phyloP scores from a whole-genome alignment of 2,797 vertebrate species.

The Coranthus polyacanthus region DNA sequence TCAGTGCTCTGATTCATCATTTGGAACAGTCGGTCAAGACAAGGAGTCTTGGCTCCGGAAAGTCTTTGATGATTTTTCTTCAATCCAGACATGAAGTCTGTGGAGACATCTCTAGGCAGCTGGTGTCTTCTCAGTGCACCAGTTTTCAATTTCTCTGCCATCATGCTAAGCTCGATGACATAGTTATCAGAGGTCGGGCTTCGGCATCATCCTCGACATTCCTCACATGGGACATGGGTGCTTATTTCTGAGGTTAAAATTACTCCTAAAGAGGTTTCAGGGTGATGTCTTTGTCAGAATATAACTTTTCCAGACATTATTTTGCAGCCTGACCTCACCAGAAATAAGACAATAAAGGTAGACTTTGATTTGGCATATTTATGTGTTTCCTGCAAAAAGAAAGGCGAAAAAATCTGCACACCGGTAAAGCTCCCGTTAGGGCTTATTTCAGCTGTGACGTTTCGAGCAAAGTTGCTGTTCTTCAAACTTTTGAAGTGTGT shows the following conservation, averaged over 20 bases:
- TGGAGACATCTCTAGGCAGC: slow-evolving; percentile 39
- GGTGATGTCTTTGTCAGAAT: slow-evolving; percentile 33
- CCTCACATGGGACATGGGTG: slow-evolving; percentile 40
- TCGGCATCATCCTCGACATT: slow-evolving; percentile 59
- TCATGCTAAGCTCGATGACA: slow-evolving; percentile 52
- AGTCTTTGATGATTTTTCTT: slow-evolving; percentile 52
- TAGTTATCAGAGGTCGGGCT: slow-evolving; percentile 66
- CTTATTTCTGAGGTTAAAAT: slow-evolving; percentile 47
- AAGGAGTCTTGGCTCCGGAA: slow-evolving; percentile 36
- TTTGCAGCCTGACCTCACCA: too few relatives aligned
- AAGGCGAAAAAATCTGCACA: too few relatives aligned
- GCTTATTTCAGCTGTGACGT: too few relatives aligned
- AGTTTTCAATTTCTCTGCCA: slow-evolving; percentile 46
- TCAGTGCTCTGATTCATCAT: slow-evolving; percentile 57
- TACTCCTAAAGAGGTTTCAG: slow-evolving; percentile 36
- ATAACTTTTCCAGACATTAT: slow-evolving; percentile 27
- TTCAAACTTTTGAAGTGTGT: too few relatives aligned
- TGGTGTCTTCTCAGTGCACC: slow-evolving; percentile 29
- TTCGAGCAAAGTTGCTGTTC: too few relatives aligned
- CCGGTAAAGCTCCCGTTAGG: too few relatives aligned
- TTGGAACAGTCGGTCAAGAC: slow-evolving; percentile 53
- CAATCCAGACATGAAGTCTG: slow-evolving; percentile 41
- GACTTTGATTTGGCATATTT: too few relatives aligned
- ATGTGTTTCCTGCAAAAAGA: too few relatives aligned
- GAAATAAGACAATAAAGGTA: neutral